These are phyloP conservation scores for Bostrychus sinensis DNA, from an alignment of 2,113 vertebrate species.

Conservation along the genomic window DNA sequence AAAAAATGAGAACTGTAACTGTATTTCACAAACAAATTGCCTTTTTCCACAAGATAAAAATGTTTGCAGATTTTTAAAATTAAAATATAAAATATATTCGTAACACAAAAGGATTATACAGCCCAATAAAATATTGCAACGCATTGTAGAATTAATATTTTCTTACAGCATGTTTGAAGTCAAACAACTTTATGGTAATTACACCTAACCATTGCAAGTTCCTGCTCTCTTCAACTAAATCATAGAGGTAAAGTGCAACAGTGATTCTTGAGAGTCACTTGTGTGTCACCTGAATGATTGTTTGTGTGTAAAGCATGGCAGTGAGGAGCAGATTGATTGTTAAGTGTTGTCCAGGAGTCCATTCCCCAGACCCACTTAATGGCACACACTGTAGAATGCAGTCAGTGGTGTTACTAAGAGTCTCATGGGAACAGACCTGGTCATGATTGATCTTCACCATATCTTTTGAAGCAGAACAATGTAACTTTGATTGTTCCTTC, in stretches of 20 bases:
- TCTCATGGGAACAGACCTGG: constrained; percentile 74
- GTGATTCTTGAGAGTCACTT: constrained; percentile 80
- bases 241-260: constrained; percentile 49
- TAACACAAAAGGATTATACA: no score
- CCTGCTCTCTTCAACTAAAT: constrained; percentile 53
- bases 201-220: constrained; percentile 35
- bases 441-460: constrained; percentile 78
- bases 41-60: no score
- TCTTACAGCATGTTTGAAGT: no score
- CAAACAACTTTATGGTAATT: constrained; percentile 74
- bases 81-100: no score
- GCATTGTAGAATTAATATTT: no score
- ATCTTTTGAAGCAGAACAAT: constrained; percentile 77
- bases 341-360: constrained; percentile 84
- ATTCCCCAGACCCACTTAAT: constrained; percentile 80
- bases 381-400: constrained; percentile 80
- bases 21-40: no score
- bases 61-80: no score
- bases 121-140: no score
- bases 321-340: constrained; percentile 82
- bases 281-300: constrained; percentile 82
- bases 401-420: constrained; percentile 82
- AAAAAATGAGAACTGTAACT: no score
- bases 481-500: no score
- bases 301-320: constrained; percentile 77